These are phyloP conservation scores for Calameuta filiformis DNA, from an alignment of 2,888 invertebrate genomes.

Conservation along the genomic window DNA sequence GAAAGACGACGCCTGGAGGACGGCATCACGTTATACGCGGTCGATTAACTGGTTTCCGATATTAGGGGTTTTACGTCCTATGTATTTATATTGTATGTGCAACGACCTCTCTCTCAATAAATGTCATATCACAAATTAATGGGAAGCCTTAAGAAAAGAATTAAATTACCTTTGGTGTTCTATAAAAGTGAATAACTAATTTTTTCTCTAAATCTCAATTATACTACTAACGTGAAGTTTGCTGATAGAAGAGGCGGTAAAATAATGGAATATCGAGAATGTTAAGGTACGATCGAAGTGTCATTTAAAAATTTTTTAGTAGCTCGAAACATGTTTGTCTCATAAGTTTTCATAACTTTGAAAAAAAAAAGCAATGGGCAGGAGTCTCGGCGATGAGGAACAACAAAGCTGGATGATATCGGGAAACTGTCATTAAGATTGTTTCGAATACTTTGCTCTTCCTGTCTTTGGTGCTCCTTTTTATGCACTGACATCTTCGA, in stretches of 20 bases:
- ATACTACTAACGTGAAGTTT: background rate
- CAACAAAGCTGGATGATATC: slow-evolving; percentile 30
- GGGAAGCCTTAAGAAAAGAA: background rate
- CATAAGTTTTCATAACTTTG: background rate
- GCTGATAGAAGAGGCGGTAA: background rate
- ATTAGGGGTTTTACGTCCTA: background rate
- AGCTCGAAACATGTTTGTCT: background rate
- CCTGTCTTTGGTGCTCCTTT: slow-evolving; percentile 43
- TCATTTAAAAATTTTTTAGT: background rate
- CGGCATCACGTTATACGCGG: background rate
- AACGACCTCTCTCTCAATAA: background rate
- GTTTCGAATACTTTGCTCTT: slow-evolving; percentile 32
- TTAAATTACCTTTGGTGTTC: background rate
- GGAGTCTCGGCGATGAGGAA: background rate
- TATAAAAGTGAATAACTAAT: background rate
- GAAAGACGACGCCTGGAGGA: background rate
- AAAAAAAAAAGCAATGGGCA: background rate
- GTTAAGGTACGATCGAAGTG: background rate
- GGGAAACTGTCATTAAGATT: slow-evolving; percentile 26
- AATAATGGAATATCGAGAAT: background rate
- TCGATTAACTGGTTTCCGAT: background rate
- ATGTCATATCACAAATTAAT: background rate
- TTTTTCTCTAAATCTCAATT: background rate
- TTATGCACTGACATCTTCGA: slow-evolving; percentile 31
- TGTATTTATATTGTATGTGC: background rate